Evolutionary conservation across 2,797 vertebrate genomes (phyloP).

Genomic region (Ceyx erithaca): DNA sequence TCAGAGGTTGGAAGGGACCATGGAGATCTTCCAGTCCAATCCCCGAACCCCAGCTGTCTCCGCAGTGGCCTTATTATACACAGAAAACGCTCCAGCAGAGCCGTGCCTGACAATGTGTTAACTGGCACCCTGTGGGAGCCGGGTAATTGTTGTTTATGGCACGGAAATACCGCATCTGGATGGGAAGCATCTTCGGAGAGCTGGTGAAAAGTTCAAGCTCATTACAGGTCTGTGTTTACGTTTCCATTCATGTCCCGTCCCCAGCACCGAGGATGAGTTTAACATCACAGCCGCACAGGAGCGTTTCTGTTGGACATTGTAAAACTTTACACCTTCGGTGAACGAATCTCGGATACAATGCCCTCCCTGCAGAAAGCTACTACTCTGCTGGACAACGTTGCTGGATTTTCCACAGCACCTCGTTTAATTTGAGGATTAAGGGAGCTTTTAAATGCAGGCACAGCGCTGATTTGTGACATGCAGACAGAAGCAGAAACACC

Average conservation of each 20-base stretch:
- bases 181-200: not conserved
- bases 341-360: not conserved
- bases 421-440: not conserved
- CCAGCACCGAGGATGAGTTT: rapidly evolving
- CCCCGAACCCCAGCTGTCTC: not conserved
- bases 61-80: not conserved
- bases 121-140: not conserved
- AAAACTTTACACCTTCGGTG: not conserved
- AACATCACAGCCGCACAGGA: not conserved
- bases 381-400: not conserved
- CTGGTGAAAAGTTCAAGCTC: conserved; percentile 7
- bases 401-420: not conserved
- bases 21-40: too few species aligned
- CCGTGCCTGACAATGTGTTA: not conserved
- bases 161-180: not conserved
- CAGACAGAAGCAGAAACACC: not conserved
- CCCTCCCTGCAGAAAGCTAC: not conserved
- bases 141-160: conserved; percentile 31
- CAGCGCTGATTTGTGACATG: not conserved
- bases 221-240: not conserved
- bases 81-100: not conserved
- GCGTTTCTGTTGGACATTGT: not conserved
- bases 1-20: too few species aligned
- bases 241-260: not conserved
- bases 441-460: not conserved